Evolutionary conservation across 2,113 vertebrate species (phyloP), one percentile per base, ranked within the genome.

Genomic region (Grallaria varia): DNA sequence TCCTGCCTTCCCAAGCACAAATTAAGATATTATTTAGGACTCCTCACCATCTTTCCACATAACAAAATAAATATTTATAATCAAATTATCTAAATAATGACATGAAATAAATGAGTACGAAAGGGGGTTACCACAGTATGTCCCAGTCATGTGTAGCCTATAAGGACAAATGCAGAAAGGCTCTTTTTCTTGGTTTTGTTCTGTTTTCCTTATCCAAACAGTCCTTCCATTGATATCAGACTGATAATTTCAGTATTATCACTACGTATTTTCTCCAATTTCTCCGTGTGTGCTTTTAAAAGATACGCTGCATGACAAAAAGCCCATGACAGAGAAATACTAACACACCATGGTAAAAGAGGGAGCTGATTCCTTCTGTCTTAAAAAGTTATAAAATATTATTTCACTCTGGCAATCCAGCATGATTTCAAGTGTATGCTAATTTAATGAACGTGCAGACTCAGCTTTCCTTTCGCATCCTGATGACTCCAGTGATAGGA

Each of bases 81-180:
- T 22, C 25, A 59, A 81, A 39, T 1, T 14, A 5, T n/a, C 19
- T 45, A 55, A 86, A 68, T 19, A 83, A 5, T 31, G 20, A 23
- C 6, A 16, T 1, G 0, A 30, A 81, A 30, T 17, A 37, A 1
- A 13, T 42, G n/a, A 4, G 14, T 47, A 12, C 35, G 39, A 37
- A 68, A 47, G 1, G 10, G 2, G 2, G 37, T n/a, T 60, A 21
- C 5, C 20, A 30, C 0, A 68, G 2, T 9, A 27, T 7, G 2
- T 42, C 30, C 14, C 66, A 39, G 1, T 33, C 17, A 7, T 12
- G 21, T 14, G 21, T 30, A 66, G 7, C 0, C 40, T 40, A 6
- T 3, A 52, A 9, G 2, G 12, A 69, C 2, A 60, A 52, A 59
- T 14, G 6, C 9, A 77, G 25, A 87, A 74, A 60, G 2, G 1